These are phyloP conservation scores for Phyllopteryx taeniolatus DNA, from an alignment of 2,113 vertebrate genomes.

Conservation along the genomic window DNA sequence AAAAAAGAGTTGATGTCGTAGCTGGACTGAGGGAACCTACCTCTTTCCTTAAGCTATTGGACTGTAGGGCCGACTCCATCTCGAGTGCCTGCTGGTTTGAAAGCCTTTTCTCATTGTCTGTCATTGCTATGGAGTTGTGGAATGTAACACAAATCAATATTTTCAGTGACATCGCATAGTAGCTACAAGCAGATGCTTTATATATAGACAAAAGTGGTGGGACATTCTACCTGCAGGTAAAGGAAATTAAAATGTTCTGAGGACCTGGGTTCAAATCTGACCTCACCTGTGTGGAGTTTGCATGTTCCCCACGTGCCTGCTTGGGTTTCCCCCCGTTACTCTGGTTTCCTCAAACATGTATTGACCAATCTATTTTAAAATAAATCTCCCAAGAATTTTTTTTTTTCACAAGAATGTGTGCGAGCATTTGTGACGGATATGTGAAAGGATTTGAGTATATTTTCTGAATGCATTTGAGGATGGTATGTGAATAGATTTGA, in stretches of 20 bases:
- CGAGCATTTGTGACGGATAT: no score
- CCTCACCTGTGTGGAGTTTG: no score
- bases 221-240: background rate
- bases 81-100: background rate
- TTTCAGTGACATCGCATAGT: background rate
- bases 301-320: no score
- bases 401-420: no score
- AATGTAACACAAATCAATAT: background rate
- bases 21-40: slow-evolving; percentile 23
- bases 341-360: no score
- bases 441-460: no score
- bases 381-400: no score
- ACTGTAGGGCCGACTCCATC: background rate
- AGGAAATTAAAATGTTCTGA: background rate
- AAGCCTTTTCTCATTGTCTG: background rate
- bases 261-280: no score
- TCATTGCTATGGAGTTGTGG: slow-evolving; percentile 13
- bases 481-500: no score
- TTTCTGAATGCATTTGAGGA: no score
- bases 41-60: slow-evolving; percentile 25
- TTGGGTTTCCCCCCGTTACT: no score
- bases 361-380: no score
- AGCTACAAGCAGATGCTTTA: background rate
- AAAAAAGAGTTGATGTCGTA: slow-evolving; percentile 8
- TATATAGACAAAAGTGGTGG: background rate